phyloP scores from a whole-genome alignment of 1,140 invertebrate genomes.

The Lasaia peninsularis region DNA sequence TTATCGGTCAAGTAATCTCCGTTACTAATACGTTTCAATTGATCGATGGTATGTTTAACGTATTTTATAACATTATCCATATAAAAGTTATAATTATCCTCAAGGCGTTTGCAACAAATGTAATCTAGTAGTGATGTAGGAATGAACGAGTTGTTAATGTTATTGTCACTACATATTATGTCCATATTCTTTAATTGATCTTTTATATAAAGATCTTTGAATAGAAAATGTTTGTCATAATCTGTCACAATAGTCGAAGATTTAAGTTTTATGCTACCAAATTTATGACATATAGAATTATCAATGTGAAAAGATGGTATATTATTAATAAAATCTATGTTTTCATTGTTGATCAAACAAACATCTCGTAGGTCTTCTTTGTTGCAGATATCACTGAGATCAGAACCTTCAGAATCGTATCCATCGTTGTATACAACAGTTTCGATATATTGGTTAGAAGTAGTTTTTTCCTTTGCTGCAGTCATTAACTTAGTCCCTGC shows the following conservation, averaged over 20 bases:
- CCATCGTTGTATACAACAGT: slow-evolving; percentile 56
- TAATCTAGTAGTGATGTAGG: slow-evolving; percentile 54
- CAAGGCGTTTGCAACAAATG: slow-evolving; percentile 55
- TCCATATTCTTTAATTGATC: slow-evolving; percentile 46
- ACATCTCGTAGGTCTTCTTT: slow-evolving; percentile 50
- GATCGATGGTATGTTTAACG: slow-evolving; percentile 60
- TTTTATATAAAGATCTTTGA: slow-evolving; percentile 48
- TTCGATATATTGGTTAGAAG: slow-evolving; percentile 57
- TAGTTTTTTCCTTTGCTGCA: slow-evolving; percentile 26
- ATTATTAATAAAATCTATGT: slow-evolving; percentile 46
- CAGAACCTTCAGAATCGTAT: slow-evolving; percentile 48
- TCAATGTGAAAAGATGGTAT: slow-evolving; percentile 35
- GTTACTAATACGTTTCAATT: slow-evolving; percentile 65
- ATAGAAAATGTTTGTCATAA: slow-evolving; percentile 40
- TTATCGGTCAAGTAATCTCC: slow-evolving; percentile 67
- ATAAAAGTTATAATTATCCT: slow-evolving; percentile 60
- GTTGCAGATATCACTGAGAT: slow-evolving; percentile 47
- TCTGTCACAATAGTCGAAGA: slow-evolving; percentile 30
- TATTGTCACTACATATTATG: slow-evolving; percentile 26
- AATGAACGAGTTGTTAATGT: slow-evolving; percentile 34
- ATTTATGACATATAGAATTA: slow-evolving; percentile 53
- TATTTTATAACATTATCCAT: slow-evolving; percentile 67
- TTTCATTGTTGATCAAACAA: slow-evolving; percentile 48
- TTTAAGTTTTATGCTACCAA: slow-evolving; percentile 48
- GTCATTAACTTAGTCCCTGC: slow-evolving; percentile 39